These are phyloP conservation scores for Stichopus chloronotus DNA, from an alignment of 35 echinoderm and acorn worm species.

Conservation along the genomic window DNA sequence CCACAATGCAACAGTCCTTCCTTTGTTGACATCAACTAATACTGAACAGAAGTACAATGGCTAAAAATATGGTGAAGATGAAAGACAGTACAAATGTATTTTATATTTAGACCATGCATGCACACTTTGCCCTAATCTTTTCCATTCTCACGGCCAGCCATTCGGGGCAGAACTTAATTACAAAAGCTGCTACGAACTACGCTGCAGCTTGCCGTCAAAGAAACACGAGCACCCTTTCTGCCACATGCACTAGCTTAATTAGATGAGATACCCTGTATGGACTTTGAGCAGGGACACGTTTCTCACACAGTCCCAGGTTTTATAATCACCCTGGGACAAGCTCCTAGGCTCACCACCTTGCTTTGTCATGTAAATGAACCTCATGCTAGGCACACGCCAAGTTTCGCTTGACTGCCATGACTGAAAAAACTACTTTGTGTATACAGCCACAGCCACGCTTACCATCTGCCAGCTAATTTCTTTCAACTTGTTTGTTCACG, in stretches of 20 bases:
- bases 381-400: slow-evolving; percentile 48
- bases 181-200: slow-evolving; percentile 18
- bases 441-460: slow-evolving; percentile 51
- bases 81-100: background rate
- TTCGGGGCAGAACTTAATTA: slow-evolving; percentile 30
- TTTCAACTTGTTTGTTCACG: slow-evolving; percentile 48
- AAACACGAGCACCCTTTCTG: background rate
- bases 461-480: slow-evolving; percentile 52
- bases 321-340: slow-evolving; percentile 55
- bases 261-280: slow-evolving; percentile 49
- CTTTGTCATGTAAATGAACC: slow-evolving; percentile 62
- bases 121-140: slow-evolving; percentile 39
- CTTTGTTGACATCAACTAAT: background rate
- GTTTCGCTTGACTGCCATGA: slow-evolving; percentile 49
- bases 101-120: slow-evolving; percentile 19
- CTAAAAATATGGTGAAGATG: background rate
- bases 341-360: slow-evolving; percentile 13
- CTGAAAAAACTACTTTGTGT: slow-evolving; percentile 62
- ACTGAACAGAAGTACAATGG: background rate
- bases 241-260: slow-evolving; percentile 35
- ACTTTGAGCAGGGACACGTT: slow-evolving; percentile 55
- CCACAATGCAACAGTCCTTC: slow-evolving; percentile 14
- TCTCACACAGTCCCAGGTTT: slow-evolving; percentile 40
- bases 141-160: background rate
- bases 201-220: slow-evolving; percentile 1